A percentile compares a stretch with the other conserved stretches of the same genome.
Evolutionary conservation across 1,140 invertebrate species (phyloP).

Genomic region (Marisa cornuarietis): DNA sequence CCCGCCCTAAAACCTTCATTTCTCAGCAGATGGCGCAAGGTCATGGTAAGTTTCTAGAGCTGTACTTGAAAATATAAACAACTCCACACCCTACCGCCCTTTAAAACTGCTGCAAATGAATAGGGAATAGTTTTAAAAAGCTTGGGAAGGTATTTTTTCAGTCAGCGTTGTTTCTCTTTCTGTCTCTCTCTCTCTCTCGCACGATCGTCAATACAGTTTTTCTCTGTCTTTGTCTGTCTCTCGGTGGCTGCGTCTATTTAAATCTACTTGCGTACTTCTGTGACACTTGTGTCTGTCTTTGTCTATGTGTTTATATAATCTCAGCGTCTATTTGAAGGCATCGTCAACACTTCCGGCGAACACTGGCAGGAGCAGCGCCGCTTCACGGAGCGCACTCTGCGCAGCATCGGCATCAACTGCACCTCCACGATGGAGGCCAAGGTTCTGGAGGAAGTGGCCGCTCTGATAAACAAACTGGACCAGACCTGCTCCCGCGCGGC

Average conservation of each 20-base stretch:
- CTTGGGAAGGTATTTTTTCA: no score
- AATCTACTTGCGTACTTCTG: neutral
- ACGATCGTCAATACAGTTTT: no score
- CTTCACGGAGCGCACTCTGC: conserved; percentile 17
- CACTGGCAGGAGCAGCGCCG: conserved; percentile 20
- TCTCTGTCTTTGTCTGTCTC: no score
- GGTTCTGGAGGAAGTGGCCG: conserved; percentile 12
- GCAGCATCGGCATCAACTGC: conserved; percentile 1
- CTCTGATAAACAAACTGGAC: conserved; percentile 2
- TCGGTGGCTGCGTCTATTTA: neutral
- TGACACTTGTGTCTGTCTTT: neutral
- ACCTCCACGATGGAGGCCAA: neutral
- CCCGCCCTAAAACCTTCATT: conserved; percentile 24
- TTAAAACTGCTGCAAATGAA: no score
- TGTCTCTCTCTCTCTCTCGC: no score
- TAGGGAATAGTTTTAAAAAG: no score
- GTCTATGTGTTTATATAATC: no score
- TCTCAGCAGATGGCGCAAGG: conserved; percentile 17
- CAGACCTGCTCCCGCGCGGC: neutral
- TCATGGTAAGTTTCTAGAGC: conserved; percentile 8
- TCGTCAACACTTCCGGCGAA: conserved; percentile 20
- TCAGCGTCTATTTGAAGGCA: neutral
- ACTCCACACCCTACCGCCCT: no score
- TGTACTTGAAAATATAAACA: no score
- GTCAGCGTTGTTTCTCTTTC: no score